Conservation (phyloP, 2,888 invertebrate species). For the Melieria picta region DNA sequence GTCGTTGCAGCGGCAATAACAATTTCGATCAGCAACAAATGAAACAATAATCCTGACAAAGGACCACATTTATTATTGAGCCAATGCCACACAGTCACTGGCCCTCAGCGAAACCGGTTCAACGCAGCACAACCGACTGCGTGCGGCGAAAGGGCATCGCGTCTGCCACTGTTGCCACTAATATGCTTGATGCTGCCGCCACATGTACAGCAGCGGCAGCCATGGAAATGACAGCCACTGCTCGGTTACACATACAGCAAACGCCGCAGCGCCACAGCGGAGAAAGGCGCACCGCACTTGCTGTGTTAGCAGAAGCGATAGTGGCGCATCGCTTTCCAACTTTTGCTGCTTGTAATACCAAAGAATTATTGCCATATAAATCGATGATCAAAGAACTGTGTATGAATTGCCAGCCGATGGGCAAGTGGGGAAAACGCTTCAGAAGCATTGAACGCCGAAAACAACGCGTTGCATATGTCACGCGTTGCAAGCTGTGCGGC, state of each 20-base stretch:
- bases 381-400: neutral
- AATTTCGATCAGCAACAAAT: slow-evolving; percentile 44
- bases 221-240: neutral
- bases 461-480: too few species aligned
- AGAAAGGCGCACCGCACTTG: too few species aligned
- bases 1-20: slow-evolving; percentile 19
- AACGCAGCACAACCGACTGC: too few species aligned
- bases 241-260: neutral
- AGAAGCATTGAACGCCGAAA: too few species aligned
- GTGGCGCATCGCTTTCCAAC: neutral
- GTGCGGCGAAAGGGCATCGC: neutral
- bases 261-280: neutral
- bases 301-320: too few species aligned
- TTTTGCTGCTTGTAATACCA: too few species aligned
- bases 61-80: slow-evolving; percentile 62
- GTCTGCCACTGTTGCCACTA: neutral
- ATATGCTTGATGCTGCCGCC: too few species aligned
- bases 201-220: too few species aligned
- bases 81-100: slow-evolving; percentile 28
- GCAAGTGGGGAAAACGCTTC: too few species aligned
- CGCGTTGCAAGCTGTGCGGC: too few species aligned
- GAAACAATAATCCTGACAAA: slow-evolving; percentile 62
- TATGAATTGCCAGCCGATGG: neutral
- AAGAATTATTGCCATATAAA: neutral
- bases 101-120: too few species aligned